Conservation (phyloP, 2,888 invertebrate species). For the Ariolimax columbianus region DNA sequence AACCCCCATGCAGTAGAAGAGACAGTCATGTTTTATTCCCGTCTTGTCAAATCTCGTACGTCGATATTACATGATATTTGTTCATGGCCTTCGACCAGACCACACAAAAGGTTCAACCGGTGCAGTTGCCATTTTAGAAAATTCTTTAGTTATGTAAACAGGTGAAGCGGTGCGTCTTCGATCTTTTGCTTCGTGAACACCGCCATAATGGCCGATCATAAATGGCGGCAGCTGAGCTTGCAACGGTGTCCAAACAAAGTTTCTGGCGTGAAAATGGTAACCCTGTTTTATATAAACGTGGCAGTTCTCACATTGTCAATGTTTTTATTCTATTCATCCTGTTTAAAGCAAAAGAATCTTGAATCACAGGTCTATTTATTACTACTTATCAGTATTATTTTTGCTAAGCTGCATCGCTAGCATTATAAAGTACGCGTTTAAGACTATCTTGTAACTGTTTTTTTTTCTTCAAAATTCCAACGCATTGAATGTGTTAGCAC, state of each 20-base stretch:
- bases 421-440: too few species aligned
- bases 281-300: not conserved
- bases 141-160: not conserved
- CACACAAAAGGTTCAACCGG: not conserved
- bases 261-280: not conserved
- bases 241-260: not conserved
- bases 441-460: too few species aligned
- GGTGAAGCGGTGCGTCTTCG: slow-evolving; percentile 16
- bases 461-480: too few species aligned
- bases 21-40: not conserved
- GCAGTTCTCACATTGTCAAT: not conserved
- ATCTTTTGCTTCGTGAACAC: not conserved
- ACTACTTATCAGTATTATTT: too few species aligned
- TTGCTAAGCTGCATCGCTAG: too few species aligned
- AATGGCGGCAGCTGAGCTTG: slow-evolving; percentile 5
- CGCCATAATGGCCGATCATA: not conserved
- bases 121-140: slow-evolving; percentile 2
- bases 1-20: not conserved
- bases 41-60: not conserved
- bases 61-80: slow-evolving; percentile 10
- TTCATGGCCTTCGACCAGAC: not conserved
- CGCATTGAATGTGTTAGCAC: too few species aligned
- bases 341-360: not conserved
- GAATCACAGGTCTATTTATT: not conserved
- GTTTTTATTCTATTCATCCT: not conserved